Evolutionary conservation across 1,140 invertebrate genomes (phyloP).

Genomic region (Ditylenchus dipsaci): DNA sequence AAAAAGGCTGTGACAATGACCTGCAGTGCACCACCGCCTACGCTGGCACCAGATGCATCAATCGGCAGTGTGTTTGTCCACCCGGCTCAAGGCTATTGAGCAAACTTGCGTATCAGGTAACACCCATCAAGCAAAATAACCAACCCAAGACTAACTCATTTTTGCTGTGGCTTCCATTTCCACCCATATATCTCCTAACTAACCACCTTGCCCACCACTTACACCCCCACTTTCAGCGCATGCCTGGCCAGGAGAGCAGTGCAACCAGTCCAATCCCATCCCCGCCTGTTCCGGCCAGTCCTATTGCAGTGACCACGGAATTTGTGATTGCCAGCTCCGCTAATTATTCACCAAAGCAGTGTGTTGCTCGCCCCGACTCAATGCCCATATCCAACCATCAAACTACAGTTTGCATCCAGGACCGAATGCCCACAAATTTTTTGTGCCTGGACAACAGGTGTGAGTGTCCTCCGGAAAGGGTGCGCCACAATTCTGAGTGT

Average conservation of each 20-base stretch:
- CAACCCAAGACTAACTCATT: neutral
- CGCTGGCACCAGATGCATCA: conserved; percentile 44
- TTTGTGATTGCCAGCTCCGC: conserved; percentile 16
- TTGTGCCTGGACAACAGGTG: conserved; percentile 15
- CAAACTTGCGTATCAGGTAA: conserved; percentile 55
- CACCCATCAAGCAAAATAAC: neutral
- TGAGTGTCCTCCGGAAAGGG: conserved; percentile 10
- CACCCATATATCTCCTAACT: conserved; percentile 6
- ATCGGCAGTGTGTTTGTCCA: conserved; percentile 53
- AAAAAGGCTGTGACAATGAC: conserved; percentile 49
- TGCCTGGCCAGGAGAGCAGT: conserved; percentile 26
- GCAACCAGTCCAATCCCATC: conserved; percentile 22
- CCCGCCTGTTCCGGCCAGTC: conserved; percentile 26
- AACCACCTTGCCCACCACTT: conserved; percentile 3
- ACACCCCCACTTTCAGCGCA: conserved; percentile 27
- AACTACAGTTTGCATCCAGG: no score
- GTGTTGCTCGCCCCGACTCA: conserved; percentile 9
- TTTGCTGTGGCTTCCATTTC: no score
- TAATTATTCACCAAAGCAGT: conserved; percentile 29
- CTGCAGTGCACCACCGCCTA: conserved; percentile 52
- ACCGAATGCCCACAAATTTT: no score
- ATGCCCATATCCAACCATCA: no score
- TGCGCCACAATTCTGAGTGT: neutral
- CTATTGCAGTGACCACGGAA: conserved; percentile 14
- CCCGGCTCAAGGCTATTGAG: conserved; percentile 51